These are phyloP conservation scores for Rhynchonycteris naso DNA, from an alignment of 2,797 vertebrate genomes.

Conservation along the genomic window DNA sequence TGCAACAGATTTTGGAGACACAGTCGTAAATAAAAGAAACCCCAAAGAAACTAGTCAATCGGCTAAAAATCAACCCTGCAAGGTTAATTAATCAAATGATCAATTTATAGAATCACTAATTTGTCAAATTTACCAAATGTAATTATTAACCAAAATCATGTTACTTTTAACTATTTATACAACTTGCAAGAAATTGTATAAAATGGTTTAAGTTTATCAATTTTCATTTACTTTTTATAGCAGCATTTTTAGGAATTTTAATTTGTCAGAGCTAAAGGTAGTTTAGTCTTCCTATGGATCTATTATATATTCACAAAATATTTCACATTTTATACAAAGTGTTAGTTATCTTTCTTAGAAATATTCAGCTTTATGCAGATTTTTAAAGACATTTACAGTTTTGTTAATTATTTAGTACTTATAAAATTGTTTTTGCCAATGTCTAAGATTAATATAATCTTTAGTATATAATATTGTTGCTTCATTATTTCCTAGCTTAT, in stretches of 20 bases:
- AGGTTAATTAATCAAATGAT: background rate
- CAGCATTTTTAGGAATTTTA: constrained; percentile 27
- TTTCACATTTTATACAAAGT: background rate
- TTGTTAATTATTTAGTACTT: background rate
- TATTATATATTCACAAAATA: background rate
- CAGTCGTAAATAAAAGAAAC: background rate
- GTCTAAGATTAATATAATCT: background rate
- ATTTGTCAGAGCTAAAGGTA: background rate
- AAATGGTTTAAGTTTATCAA: background rate
- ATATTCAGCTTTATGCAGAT: background rate
- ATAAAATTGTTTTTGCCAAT: background rate
- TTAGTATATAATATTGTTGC: background rate
- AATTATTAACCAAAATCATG: constrained; percentile 1
- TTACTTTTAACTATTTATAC: constrained; percentile 4
- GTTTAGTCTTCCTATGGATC: background rate
- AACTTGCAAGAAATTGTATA: background rate
- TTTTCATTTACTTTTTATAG: constrained; percentile 37
- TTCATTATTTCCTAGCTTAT: background rate
- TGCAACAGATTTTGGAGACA: background rate
- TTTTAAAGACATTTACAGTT: background rate
- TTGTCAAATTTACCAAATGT: constrained; percentile 29
- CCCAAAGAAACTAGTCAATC: background rate
- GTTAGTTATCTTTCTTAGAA: constrained; percentile 17
- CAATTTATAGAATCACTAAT: background rate
- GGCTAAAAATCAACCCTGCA: background rate